These are phyloP conservation scores for Mus spretus DNA, from an alignment of 2,797 vertebrate species.

Conservation along the genomic window DNA sequence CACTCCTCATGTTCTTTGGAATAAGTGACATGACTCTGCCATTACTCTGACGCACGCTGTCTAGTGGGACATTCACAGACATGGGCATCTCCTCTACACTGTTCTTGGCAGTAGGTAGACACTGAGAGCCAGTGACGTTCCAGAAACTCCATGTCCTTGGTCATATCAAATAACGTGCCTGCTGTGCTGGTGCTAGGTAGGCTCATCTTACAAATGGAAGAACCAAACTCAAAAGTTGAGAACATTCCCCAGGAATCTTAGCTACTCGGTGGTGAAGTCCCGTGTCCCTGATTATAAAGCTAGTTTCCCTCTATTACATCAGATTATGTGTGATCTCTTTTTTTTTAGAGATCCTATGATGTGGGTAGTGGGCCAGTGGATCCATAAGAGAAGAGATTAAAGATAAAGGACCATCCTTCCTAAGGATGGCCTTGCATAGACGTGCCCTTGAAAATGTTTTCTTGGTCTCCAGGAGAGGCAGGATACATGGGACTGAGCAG, in stretches of 20 bases:
- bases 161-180: not conserved
- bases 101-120: accelerated
- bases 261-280: not conserved
- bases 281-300: not conserved
- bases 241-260: not conserved
- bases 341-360: not conserved
- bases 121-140: not conserved
- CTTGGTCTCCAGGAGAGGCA: not conserved
- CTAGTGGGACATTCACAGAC: not conserved
- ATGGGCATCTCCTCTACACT: accelerated
- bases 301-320: not conserved
- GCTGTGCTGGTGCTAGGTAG: too few species aligned
- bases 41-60: not conserved
- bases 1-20: not conserved
- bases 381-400: not conserved
- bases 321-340: not conserved
- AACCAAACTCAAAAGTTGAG: not conserved
- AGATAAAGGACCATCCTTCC: not conserved
- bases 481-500: not conserved
- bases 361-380: not conserved
- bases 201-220: not conserved
- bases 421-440: too few species aligned
- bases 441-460: too few species aligned
- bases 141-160: not conserved
- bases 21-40: slow-evolving; percentile 24